These are phyloP conservation scores for Lepidocolaptes lacrymiger DNA, from an alignment of 2,797 vertebrate species.

Conservation along the genomic window DNA sequence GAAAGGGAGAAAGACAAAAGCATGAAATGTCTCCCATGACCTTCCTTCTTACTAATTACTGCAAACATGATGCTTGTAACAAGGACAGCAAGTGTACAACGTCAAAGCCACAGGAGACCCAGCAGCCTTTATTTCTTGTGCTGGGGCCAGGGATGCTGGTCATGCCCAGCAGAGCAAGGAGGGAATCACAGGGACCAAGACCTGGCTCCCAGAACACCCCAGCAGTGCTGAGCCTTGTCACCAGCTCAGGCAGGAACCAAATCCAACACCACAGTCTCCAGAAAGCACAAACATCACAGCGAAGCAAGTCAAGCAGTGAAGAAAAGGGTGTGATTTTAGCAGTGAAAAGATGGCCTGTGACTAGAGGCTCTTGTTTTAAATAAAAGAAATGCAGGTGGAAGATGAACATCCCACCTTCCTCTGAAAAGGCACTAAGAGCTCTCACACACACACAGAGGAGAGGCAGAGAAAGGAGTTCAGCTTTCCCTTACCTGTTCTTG, in stretches of 20 bases:
- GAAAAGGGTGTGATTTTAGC: not conserved
- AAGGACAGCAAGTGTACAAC: not conserved
- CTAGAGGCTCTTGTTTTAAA: not conserved
- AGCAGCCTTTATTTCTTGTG: not conserved
- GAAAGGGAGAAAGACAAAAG: conserved; percentile 28
- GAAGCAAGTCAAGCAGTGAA: not conserved
- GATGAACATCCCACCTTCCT: not conserved
- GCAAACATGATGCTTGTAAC: not conserved
- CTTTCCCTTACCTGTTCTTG: not conserved
- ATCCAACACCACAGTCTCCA: not conserved
- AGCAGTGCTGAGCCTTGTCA: not conserved
- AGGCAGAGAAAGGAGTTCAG: not conserved
- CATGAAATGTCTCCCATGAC: not conserved
- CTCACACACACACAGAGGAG: not conserved
- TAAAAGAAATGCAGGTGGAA: not conserved
- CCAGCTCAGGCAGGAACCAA: not conserved
- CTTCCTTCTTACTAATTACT: not conserved
- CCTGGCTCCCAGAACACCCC: not conserved
- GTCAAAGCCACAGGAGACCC: not conserved
- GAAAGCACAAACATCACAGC: not conserved
- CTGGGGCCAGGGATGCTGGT: not conserved
- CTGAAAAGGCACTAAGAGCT: not conserved
- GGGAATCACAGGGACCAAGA: not conserved
- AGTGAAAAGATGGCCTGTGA: not conserved
- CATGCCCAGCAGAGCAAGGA: accelerated